Percentiles rank a stretch among this genome's conserved stretches.
Evolutionary conservation across 2,113 vertebrate genomes (phyloP).

Genomic region (Crotalus horridus): DNA sequence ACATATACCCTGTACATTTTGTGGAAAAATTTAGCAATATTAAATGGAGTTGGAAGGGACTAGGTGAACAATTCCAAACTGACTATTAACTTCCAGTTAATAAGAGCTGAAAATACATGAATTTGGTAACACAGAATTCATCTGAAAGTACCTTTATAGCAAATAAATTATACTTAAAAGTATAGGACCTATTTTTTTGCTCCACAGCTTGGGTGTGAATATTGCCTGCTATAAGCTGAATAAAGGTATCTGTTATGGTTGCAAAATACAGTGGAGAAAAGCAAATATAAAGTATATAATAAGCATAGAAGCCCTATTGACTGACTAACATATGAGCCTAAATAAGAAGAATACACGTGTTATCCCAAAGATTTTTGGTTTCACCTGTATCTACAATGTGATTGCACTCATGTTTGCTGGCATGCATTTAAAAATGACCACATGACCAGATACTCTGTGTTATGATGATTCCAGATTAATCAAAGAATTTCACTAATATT

Average conservation of each 20-base stretch:
- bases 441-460: not conserved
- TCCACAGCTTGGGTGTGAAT: conserved; percentile 32
- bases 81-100: conserved; percentile 45
- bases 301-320: conserved; percentile 36
- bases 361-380: not conserved
- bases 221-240: conserved; percentile 22
- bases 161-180: conserved; percentile 35
- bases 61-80: conserved; percentile 31
- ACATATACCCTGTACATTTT: conserved; percentile 35
- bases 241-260: conserved; percentile 32
- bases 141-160: conserved; percentile 51
- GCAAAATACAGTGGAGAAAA: conserved; percentile 47
- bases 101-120: conserved; percentile 47
- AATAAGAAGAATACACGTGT: not conserved
- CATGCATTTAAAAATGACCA: not conserved
- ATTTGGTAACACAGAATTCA: conserved; percentile 43
- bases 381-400: not conserved
- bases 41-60: conserved; percentile 9
- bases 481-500: not conserved
- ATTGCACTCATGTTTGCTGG: not conserved
- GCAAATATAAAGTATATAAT: conserved; percentile 40
- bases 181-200: conserved; percentile 20
- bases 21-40: conserved; percentile 39
- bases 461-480: not conserved
- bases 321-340: not conserved